Evolutionary conservation across 1,140 invertebrate genomes (phyloP).

Genomic region (Atta texana): DNA sequence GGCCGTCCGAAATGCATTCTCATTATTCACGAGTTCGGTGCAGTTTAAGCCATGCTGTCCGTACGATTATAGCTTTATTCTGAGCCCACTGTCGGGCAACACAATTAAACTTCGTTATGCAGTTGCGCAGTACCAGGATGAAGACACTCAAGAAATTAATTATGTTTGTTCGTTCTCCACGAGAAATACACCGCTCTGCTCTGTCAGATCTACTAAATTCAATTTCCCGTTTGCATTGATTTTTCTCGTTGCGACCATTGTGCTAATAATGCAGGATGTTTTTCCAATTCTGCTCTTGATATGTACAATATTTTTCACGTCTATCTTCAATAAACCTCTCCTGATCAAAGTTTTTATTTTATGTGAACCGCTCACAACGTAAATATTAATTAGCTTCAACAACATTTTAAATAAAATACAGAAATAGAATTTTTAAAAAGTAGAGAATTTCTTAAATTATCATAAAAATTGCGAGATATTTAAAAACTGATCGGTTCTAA

Average conservation of each 20-base stretch:
- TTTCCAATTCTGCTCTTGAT: neutral
- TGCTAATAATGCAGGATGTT: slow-evolving; percentile 22
- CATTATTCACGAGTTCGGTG: slow-evolving; percentile 60
- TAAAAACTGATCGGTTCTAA: neutral
- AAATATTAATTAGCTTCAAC: neutral
- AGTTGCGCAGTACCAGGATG: slow-evolving; percentile 53
- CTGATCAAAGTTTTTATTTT: neutral
- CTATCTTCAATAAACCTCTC: neutral
- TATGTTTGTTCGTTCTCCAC: slow-evolving; percentile 49
- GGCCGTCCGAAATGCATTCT: slow-evolving; percentile 29
- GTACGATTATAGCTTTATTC: slow-evolving; percentile 54
- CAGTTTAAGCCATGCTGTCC: slow-evolving; percentile 44
- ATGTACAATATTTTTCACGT: neutral
- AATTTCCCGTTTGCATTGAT: slow-evolving; percentile 50
- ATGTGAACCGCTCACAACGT: neutral
- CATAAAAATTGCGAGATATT: too few relatives aligned
- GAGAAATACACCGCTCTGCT: slow-evolving; percentile 4
- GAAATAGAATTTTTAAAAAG: neutral
- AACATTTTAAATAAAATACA: neutral
- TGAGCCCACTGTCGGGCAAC: slow-evolving; percentile 52
- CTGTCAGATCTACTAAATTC: slow-evolving; percentile 49
- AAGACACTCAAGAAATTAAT: slow-evolving; percentile 65
- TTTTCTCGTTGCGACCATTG: slow-evolving; percentile 32
- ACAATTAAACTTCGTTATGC: slow-evolving; percentile 61
- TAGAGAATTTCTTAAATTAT: neutral